phyloP scores from a whole-genome alignment of 92 coral and sea anemone species.

The Metridium senile region DNA sequence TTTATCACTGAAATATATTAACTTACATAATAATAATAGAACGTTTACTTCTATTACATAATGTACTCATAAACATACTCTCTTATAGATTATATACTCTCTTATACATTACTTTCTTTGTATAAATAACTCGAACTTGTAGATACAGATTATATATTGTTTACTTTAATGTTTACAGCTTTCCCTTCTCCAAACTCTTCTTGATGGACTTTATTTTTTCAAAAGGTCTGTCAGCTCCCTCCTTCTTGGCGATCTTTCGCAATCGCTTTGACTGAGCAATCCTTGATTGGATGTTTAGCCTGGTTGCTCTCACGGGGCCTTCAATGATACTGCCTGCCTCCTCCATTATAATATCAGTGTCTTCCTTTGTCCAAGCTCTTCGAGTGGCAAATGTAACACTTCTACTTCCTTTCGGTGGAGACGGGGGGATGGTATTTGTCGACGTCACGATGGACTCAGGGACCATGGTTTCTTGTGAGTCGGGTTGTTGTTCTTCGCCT shows the following conservation, averaged over 20 bases:
- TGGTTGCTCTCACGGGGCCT: background rate
- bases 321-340: background rate
- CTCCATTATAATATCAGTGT: background rate
- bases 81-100: background rate
- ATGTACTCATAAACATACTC: too few relatives aligned
- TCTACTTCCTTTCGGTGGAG: background rate
- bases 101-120: background rate
- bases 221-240: background rate
- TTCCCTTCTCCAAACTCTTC: background rate
- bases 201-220: background rate
- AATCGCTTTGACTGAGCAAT: background rate
- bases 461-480: background rate
- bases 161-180: background rate
- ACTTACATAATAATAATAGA: too few relatives aligned
- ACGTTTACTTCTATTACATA: too few relatives aligned
- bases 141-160: background rate
- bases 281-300: background rate
- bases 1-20: too few relatives aligned
- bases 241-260: background rate
- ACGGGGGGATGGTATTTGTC: background rate
- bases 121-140: background rate
- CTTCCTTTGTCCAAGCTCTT: background rate
- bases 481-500: background rate
- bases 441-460: background rate
- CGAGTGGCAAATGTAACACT: background rate